These are phyloP conservation scores for Ctenopoma multispine DNA, from an alignment of 2,797 vertebrate genomes.

Conservation along the genomic window DNA sequence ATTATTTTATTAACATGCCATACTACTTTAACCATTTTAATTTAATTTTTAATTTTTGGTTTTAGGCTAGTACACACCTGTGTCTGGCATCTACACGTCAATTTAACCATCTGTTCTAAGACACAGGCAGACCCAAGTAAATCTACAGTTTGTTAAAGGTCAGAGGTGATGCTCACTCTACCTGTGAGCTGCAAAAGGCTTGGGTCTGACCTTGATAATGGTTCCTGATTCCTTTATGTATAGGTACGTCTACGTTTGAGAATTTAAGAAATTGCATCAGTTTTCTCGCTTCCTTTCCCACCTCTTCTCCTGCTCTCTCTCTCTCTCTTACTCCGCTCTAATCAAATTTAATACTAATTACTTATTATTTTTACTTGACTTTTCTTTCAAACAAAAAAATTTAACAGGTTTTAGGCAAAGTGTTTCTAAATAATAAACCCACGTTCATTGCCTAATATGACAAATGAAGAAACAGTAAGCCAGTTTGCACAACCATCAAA, in stretches of 20 bases:
- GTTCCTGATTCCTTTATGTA: too few species aligned
- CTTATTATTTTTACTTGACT: neutral
- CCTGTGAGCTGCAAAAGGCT: neutral
- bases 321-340: too few species aligned
- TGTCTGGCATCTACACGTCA: too few species aligned
- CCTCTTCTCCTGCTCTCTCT: neutral
- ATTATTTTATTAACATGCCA: too few species aligned
- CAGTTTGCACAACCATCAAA: constrained; percentile 59
- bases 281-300: neutral
- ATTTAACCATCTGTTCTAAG: too few species aligned
- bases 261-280: neutral
- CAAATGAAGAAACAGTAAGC: constrained; percentile 53
- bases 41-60: too few species aligned
- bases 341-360: neutral
- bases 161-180: neutral
- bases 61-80: too few species aligned
- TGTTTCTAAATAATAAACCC: neutral
- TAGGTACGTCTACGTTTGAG: neutral
- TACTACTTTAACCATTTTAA: too few species aligned
- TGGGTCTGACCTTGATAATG: too few species aligned
- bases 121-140: too few species aligned
- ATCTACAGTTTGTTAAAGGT: neutral
- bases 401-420: constrained; percentile 5
- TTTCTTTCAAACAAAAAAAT: too few species aligned
- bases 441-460: constrained; percentile 32